phyloP scores from a whole-genome alignment of 2,888 invertebrate genomes.

The Epinotia demarniana region DNA sequence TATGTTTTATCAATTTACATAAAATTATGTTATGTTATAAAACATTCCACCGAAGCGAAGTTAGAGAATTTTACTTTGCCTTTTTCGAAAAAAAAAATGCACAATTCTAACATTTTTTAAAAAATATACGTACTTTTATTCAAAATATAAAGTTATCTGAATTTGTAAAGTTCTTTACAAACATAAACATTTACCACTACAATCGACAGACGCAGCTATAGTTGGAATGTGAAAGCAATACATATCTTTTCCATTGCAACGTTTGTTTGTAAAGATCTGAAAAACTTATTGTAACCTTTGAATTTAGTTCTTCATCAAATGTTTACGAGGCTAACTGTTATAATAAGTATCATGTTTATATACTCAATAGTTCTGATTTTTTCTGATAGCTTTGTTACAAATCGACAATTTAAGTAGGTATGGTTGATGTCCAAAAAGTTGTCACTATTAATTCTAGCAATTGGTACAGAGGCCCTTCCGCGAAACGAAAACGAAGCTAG shows the following conservation, averaged over 20 bases:
- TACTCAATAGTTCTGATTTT: not conserved
- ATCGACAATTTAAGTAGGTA: not conserved
- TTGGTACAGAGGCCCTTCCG: no score
- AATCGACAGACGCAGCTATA: not conserved
- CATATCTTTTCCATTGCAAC: not conserved
- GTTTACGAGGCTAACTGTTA: no score
- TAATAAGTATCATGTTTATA: no score
- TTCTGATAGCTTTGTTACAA: not conserved
- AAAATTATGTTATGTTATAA: not conserved
- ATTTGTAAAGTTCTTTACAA: not conserved
- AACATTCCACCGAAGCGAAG: not conserved
- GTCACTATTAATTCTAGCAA: no score
- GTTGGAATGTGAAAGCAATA: not conserved
- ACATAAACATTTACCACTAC: not conserved
- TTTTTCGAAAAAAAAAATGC: not conserved
- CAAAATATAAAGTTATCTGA: not conserved
- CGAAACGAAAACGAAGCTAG: no score
- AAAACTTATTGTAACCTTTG: no score
- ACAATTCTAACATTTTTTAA: not conserved
- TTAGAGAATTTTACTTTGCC: not conserved
- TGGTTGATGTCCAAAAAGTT: not conserved
- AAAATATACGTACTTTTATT: no score
- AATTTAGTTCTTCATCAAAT: no score
- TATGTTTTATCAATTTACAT: not conserved
- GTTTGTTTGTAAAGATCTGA: no score